These are phyloP conservation scores for Enteromius viviparus DNA, from an alignment of 2,797 vertebrate genomes.

Conservation along the genomic window DNA sequence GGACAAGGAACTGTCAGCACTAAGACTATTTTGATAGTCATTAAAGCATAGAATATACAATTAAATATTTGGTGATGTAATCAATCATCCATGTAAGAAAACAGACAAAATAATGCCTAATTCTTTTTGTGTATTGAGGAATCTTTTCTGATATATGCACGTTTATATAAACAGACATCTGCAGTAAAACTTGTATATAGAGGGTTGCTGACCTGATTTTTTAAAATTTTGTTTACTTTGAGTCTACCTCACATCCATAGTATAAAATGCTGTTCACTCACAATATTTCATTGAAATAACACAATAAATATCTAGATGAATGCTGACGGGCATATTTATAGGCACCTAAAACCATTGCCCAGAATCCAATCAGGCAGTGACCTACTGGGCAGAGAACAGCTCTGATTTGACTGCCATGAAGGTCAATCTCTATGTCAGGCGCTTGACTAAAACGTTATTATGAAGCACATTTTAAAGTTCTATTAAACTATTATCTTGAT, in stretches of 20 bases:
- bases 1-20: neutral
- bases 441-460: slow-evolving; percentile 16
- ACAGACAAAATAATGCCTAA: neutral
- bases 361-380: slow-evolving; percentile 58
- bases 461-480: neutral
- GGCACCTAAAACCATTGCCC: slow-evolving; percentile 43
- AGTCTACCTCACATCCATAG: neutral
- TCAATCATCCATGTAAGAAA: neutral
- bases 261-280: neutral
- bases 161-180: neutral
- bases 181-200: neutral
- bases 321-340: slow-evolving; percentile 55
- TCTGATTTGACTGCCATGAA: slow-evolving; percentile 19
- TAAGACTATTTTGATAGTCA: neutral
- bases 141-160: neutral
- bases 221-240: neutral
- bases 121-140: neutral
- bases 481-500: neutral
- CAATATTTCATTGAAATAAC: neutral
- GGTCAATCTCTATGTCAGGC: slow-evolving; percentile 6
- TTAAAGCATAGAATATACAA: neutral
- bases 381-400: slow-evolving; percentile 32
- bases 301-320: slow-evolving; percentile 13
- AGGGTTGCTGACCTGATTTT: neutral
- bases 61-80: neutral